Conservation (phyloP, 2,888 invertebrate genomes). For the Doris montereyensis region DNA sequence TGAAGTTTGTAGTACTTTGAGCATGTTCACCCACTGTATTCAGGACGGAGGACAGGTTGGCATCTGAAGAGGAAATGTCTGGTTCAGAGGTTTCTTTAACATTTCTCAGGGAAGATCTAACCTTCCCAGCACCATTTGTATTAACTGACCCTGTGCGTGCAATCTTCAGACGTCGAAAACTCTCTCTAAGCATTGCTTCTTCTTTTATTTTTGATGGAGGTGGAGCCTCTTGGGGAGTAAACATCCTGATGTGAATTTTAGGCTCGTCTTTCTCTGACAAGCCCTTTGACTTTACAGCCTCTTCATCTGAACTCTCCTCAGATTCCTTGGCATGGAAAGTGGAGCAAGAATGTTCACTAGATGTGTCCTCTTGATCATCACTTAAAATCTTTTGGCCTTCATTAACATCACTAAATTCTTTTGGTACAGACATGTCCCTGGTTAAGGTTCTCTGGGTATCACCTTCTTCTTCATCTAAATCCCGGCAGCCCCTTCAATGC, state of each 20-base stretch:
- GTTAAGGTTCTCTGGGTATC: too few relatives aligned
- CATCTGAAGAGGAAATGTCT: neutral
- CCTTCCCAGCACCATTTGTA: conserved; percentile 13
- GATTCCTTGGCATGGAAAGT: conserved; percentile 64
- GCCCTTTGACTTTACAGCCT: conserved; percentile 48
- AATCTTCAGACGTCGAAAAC: conserved; percentile 64
- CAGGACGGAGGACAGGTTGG: neutral
- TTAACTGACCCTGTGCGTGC: conserved; percentile 47
- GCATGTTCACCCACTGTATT: conserved; percentile 13
- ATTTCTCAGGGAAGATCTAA: conserved; percentile 25
- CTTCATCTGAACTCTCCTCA: conserved; percentile 61
- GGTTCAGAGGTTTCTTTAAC: conserved; percentile 23
- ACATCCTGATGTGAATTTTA: conserved; percentile 62
- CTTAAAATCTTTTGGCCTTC: conserved; percentile 28
- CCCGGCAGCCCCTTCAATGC: too few relatives aligned
- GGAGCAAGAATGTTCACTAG: conserved; percentile 64
- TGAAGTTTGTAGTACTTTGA: too few relatives aligned
- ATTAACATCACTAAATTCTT: too few relatives aligned
- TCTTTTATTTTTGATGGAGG: conserved; percentile 65
- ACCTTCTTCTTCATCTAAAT: too few relatives aligned
- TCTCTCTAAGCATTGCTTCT: conserved; percentile 62
- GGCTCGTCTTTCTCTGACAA: conserved; percentile 47
- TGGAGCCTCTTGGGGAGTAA: conserved; percentile 62
- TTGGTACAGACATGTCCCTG: too few relatives aligned
- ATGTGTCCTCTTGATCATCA: conserved; percentile 57